phyloP scores from a whole-genome alignment of 2,113 vertebrate genomes.

The Myiopsitta monachus region DNA sequence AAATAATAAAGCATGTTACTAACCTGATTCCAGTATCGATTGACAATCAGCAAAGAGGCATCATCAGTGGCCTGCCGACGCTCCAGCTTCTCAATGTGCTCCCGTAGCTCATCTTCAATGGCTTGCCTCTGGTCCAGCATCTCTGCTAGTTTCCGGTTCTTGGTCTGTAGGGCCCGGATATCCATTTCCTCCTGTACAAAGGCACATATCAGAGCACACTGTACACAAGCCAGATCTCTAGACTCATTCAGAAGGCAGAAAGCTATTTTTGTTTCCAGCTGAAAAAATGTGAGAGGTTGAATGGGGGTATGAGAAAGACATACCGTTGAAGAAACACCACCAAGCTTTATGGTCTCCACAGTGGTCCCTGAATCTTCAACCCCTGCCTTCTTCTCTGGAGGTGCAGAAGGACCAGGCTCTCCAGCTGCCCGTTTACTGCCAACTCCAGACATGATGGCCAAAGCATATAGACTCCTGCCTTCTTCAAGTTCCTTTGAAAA shows the following conservation, averaged over 20 bases:
- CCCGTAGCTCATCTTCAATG: conserved; percentile 94
- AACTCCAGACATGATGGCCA: conserved; percentile 83
- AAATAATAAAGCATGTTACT: neutral
- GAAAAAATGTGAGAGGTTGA: rapidly evolving
- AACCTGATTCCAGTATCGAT: conserved; percentile 98
- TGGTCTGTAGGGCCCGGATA: conserved; percentile 90
- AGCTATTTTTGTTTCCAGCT: neutral
- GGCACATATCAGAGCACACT: neutral
- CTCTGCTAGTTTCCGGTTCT: conserved; percentile 93
- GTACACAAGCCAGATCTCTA: neutral
- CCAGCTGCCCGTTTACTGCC: conserved; percentile 81
- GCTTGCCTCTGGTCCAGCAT: conserved; percentile 91
- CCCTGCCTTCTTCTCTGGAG: conserved; percentile 85
- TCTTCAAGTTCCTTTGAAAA: neutral
- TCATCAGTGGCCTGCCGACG: conserved; percentile 94
- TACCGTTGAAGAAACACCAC: conserved; percentile 91
- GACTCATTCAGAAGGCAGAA: neutral
- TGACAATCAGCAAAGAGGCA: conserved; percentile 92
- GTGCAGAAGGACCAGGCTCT: conserved; percentile 81
- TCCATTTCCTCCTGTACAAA: conserved; percentile 91
- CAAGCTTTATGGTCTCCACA: conserved; percentile 96
- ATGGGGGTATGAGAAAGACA: neutral
- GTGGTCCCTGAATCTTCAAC: conserved; percentile 90
- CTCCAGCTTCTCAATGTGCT: conserved; percentile 92
- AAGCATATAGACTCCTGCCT: neutral